These are phyloP conservation scores for Equus przewalskii DNA, from an alignment of 2,113 vertebrate species.

Conservation along the genomic window DNA sequence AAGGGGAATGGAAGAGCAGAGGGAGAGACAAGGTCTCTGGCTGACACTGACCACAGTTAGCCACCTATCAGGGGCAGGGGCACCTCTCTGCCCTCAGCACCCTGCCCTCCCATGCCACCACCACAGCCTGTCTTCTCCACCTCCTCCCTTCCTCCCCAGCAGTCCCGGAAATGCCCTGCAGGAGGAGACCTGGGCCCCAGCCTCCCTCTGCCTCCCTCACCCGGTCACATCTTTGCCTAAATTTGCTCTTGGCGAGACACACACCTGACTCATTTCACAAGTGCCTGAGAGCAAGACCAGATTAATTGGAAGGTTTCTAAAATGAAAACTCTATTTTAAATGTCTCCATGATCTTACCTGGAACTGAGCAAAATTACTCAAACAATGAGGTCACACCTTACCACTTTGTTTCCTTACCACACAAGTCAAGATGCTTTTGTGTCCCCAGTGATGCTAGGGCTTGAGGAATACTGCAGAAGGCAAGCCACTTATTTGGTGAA, in stretches of 20 bases:
- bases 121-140: fast-evolving
- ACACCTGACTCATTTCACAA: neutral
- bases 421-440: neutral
- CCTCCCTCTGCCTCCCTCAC: neutral
- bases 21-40: neutral
- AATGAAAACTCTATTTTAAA: constrained; percentile 46
- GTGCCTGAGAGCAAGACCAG: neutral
- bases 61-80: too few species aligned
- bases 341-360: neutral
- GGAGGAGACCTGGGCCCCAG: neutral
- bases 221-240: neutral
- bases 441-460: neutral
- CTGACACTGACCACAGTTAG: too few species aligned
- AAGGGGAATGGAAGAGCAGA: neutral
- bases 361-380: neutral
- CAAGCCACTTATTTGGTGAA: neutral
- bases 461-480: neutral
- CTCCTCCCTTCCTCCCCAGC: neutral
- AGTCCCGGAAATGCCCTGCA: neutral
- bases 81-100: neutral
- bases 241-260: neutral
- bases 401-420: neutral
- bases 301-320: constrained; percentile 50
- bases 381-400: neutral
- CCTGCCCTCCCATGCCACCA: neutral